Conservation (phyloP, 2,797 vertebrate species). For the Percopsis omiscomaycus region DNA sequence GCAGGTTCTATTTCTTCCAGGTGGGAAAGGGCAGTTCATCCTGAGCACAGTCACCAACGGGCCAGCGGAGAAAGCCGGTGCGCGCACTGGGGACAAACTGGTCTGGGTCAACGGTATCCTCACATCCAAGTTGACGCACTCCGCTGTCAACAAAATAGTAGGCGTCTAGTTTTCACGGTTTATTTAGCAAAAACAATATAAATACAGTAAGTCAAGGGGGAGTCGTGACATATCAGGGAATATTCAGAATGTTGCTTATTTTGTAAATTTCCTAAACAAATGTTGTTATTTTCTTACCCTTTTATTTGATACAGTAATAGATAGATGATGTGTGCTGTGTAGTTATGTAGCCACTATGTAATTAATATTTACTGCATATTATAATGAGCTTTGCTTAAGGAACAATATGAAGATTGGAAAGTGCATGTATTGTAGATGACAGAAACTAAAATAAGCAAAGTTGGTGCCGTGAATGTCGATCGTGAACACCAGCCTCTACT, state of each 20-base stretch:
- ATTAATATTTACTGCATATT: too few relatives aligned
- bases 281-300: too few relatives aligned
- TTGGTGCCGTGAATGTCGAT: too few relatives aligned
- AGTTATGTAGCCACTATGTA: too few relatives aligned
- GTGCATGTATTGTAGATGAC: too few relatives aligned
- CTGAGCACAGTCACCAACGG: slow-evolving; percentile 75
- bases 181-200: background rate
- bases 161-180: background rate
- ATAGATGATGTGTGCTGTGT: too few relatives aligned
- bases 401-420: too few relatives aligned
- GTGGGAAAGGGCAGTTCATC: slow-evolving; percentile 77
- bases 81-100: slow-evolving; percentile 81
- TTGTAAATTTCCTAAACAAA: too few relatives aligned
- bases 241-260: background rate
- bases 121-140: slow-evolving; percentile 72
- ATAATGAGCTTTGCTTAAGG: too few relatives aligned
- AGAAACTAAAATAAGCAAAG: too few relatives aligned
- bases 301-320: too few relatives aligned
- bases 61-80: slow-evolving; percentile 84
- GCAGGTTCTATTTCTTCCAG: slow-evolving; percentile 61
- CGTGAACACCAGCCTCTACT: background rate
- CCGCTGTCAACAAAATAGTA: slow-evolving; percentile 82
- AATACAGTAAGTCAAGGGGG: too few relatives aligned
- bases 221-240: background rate
- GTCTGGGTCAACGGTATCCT: slow-evolving; percentile 86